Conservation (phyloP, 2,797 vertebrate species). For the Anas georgica region DNA sequence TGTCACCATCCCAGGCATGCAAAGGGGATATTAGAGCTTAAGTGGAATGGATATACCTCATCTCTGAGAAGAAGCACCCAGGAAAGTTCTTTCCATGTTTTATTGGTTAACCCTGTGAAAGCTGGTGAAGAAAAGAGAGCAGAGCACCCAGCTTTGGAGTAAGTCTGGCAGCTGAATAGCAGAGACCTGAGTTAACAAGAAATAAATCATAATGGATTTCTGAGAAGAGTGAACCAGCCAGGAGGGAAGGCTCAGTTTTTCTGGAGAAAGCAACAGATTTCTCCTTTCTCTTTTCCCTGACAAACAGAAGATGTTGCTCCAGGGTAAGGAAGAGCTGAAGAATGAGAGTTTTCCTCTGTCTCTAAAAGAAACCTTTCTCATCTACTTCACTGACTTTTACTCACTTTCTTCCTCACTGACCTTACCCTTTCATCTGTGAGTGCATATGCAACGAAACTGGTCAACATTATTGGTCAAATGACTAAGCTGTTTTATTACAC, state of each 20-base stretch:
- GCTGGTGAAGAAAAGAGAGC: neutral
- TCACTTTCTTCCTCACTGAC: neutral
- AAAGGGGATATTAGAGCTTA: neutral
- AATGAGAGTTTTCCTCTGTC: neutral
- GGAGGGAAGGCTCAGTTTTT: neutral
- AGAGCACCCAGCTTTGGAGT: fast-evolving
- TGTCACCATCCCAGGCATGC: neutral
- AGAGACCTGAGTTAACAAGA: neutral
- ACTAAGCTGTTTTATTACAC: neutral
- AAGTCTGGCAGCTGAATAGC: neutral
- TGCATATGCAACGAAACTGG: neutral
- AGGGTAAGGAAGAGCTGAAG: neutral
- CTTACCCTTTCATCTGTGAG: neutral
- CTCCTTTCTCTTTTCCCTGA: neutral
- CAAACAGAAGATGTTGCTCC: neutral
- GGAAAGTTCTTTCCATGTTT: neutral
- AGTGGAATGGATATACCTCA: neutral
- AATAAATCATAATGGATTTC: neutral
- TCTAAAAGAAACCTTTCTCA: neutral
- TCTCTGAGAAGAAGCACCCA: neutral
- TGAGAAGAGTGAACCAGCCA: neutral
- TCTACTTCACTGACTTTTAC: neutral
- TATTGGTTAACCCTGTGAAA: neutral
- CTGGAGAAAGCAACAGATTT: neutral
- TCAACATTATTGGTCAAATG: neutral